These are phyloP conservation scores for Hycleus phaleratus DNA, from an alignment of 1,140 invertebrate species.

Conservation along the genomic window DNA sequence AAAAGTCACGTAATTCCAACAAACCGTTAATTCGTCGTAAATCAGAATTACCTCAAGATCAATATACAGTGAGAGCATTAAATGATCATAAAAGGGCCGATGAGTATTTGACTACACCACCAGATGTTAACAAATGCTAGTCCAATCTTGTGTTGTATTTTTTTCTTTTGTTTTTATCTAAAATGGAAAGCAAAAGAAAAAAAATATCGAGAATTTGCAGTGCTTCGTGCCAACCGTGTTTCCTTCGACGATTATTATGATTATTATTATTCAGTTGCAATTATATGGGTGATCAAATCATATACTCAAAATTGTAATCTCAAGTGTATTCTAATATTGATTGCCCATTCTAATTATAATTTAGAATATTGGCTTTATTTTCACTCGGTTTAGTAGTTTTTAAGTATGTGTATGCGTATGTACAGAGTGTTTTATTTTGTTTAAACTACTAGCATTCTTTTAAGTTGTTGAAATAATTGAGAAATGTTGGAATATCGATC, in stretches of 20 bases:
- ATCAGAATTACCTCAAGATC: conserved; percentile 89
- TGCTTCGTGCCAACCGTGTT: conserved; percentile 34
- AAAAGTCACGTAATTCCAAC: conserved; percentile 57
- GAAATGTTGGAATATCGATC: no score
- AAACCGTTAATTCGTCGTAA: conserved; percentile 87
- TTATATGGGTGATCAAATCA: no score
- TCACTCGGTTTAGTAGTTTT: background rate
- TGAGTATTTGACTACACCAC: conserved; percentile 74
- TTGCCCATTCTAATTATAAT: no score
- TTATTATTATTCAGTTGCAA: no score
- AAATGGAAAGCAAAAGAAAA: no score
- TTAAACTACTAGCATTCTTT: no score
- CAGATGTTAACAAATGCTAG: conserved; percentile 80
- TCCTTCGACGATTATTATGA: no score
- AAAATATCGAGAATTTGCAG: conserved; percentile 1
- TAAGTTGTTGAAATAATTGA: no score
- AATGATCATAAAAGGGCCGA: conserved; percentile 88
- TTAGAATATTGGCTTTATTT: background rate
- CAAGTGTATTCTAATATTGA: no score
- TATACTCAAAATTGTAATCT: no score
- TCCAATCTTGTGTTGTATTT: conserved; percentile 26
- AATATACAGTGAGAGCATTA: conserved; percentile 79
- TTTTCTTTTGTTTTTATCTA: no score
- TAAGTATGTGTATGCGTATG: background rate
- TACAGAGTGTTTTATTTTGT: background rate